A percentile compares a stretch with the other conserved stretches of the same genome.
Conservation (phyloP, 2,113 vertebrate species). For the Brevimyrus niger region DNA sequence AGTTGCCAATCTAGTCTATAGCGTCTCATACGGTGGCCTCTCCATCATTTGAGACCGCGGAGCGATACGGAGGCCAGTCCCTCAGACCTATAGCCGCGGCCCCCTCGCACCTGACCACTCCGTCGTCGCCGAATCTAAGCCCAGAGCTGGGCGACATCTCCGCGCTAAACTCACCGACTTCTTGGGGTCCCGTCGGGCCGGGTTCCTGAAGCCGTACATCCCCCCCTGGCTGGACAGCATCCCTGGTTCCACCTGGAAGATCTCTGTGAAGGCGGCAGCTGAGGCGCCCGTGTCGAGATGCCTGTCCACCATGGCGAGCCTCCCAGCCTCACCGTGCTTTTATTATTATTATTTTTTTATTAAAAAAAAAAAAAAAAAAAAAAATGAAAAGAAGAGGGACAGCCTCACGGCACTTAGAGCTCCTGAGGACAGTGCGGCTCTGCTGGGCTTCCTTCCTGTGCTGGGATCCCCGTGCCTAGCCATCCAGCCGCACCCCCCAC, state of each 20-base stretch:
- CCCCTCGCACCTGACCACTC: neutral
- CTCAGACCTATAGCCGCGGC: neutral
- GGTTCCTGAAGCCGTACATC: conserved; percentile 20
- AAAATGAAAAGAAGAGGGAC: too few relatives aligned
- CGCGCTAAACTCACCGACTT: conserved; percentile 55
- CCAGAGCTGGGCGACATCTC: neutral
- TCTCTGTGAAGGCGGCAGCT: conserved; percentile 31
- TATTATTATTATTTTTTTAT: too few relatives aligned
- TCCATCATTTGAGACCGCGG: neutral
- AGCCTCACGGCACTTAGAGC: neutral
- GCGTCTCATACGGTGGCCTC: neutral
- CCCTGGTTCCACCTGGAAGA: conserved; percentile 28
- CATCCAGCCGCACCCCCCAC: neutral
- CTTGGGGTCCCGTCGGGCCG: conserved; percentile 28
- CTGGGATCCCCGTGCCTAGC: conserved; percentile 21
- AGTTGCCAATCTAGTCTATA: neutral
- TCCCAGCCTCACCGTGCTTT: neutral
- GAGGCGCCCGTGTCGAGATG: conserved; percentile 29
- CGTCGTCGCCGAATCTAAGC: neutral
- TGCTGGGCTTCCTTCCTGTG: conserved; percentile 25
- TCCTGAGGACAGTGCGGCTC: conserved; percentile 22
- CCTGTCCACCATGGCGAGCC: conserved; percentile 43
- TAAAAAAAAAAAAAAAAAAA: neutral
- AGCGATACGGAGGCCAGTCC: neutral
- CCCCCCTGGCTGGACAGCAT: neutral